phyloP scores from a whole-genome alignment of 2,888 invertebrate species.

The Hylaea fasciaria region DNA sequence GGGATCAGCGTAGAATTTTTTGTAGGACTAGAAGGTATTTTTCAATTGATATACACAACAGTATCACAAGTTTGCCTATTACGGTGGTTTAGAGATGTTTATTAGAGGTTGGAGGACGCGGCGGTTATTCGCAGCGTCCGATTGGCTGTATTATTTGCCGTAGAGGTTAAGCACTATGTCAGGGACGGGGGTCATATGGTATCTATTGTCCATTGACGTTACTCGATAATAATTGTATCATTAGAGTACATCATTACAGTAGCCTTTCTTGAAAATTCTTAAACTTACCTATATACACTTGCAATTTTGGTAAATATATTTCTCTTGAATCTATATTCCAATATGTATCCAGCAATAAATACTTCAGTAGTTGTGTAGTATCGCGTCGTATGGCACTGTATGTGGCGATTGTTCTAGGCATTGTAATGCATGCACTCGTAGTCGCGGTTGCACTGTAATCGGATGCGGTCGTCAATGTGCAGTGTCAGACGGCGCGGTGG shows the following conservation, averaged over 20 bases:
- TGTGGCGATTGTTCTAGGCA: conserved; percentile 1
- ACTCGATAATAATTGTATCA: conserved; percentile 85
- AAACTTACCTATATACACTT: conserved; percentile 85
- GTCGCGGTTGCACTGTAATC: conserved; percentile 2
- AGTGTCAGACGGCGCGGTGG: conserved; percentile 47
- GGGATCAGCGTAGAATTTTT: conserved; percentile 78
- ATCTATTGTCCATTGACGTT: conserved; percentile 84
- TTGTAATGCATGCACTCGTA: conserved; percentile 14
- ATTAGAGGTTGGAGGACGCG: conserved; percentile 69
- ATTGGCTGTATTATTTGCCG: conserved; percentile 81
- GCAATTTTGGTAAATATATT: conserved; percentile 83
- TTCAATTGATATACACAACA: conserved; percentile 81
- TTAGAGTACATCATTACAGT: conserved; percentile 85
- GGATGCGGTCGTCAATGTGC: conserved; percentile 15
- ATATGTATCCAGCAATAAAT: conserved; percentile 85
- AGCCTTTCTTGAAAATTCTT: conserved; percentile 84
- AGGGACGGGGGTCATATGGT: conserved; percentile 82
- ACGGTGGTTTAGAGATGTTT: conserved; percentile 78
- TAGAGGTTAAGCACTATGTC: conserved; percentile 79
- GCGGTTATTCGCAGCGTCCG: conserved; percentile 68
- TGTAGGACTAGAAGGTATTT: conserved; percentile 76
- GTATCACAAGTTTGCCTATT: conserved; percentile 79
- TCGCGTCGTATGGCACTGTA: conserved; percentile 70
- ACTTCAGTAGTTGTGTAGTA: conserved; percentile 81
- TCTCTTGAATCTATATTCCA: conserved; percentile 84